Evolutionary conservation across 1,140 invertebrate species (phyloP).

Genomic region (Scaptodrosophila lebanonensis): DNA sequence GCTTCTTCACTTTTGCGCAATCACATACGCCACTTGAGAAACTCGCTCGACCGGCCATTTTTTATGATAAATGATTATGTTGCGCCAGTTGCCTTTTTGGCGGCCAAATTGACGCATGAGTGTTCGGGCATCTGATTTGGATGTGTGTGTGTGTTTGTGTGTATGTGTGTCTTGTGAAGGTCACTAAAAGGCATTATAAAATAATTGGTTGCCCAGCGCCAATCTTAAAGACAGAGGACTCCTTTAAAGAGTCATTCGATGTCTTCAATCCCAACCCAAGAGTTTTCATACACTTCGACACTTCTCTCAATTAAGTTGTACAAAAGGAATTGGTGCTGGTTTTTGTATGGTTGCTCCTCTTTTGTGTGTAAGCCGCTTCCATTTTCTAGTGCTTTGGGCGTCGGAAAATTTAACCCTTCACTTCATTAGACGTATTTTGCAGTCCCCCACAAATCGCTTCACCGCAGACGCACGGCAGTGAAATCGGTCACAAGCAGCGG

Average conservation of each 20-base stretch:
- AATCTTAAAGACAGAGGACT: too few species aligned
- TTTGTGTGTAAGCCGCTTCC: constrained; percentile 46
- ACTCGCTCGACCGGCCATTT: constrained; percentile 52
- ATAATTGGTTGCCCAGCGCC: constrained; percentile 40
- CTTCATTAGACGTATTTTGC: constrained; percentile 71
- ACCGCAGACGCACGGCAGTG: constrained; percentile 57
- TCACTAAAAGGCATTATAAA: constrained; percentile 44
- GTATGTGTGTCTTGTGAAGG: constrained; percentile 42
- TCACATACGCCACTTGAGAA: constrained; percentile 64
- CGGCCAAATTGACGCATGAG: constrained; percentile 36
- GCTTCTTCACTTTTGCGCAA: constrained; percentile 40
- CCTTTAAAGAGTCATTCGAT: constrained; percentile 31
- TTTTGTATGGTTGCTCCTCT: constrained; percentile 29
- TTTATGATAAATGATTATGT: constrained; percentile 74
- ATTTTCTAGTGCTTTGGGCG: constrained; percentile 25
- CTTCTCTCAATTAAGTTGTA: constrained; percentile 34
- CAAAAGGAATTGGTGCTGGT: constrained; percentile 19
- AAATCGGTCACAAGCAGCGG: not conserved
- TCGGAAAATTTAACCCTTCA: constrained; percentile 65
- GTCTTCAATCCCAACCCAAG: too few species aligned
- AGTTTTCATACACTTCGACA: constrained; percentile 25
- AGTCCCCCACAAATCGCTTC: constrained; percentile 66
- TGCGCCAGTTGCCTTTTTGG: constrained; percentile 25
- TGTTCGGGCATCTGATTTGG: too few species aligned
- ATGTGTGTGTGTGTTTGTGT: not conserved